A percentile compares a stretch with the other conserved stretches of the same genome.
Conservation (phyloP, 2,797 vertebrate genomes). For the Scleropages formosus region DNA sequence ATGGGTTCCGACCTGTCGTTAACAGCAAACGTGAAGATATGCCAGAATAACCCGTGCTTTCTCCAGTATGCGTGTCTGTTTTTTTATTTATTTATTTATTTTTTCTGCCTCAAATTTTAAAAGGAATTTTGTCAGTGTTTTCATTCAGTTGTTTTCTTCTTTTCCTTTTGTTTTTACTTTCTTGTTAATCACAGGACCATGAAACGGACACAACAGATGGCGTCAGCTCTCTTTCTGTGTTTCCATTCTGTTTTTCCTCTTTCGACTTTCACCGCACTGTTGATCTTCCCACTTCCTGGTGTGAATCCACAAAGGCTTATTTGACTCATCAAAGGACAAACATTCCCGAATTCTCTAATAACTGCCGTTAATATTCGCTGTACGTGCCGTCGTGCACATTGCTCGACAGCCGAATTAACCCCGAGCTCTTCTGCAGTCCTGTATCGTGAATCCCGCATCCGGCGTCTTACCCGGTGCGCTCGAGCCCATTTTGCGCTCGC, state of each 20-base stretch:
- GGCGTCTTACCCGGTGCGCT: too few species aligned
- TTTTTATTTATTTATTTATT: background rate
- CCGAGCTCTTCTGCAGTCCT: too few species aligned
- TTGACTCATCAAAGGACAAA: background rate
- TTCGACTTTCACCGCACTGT: background rate
- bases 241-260: background rate
- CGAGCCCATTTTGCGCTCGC: too few species aligned
- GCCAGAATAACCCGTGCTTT: slow-evolving; percentile 19
- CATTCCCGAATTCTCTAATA: background rate
- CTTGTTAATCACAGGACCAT: background rate
- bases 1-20: background rate
- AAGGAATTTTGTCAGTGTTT: background rate
- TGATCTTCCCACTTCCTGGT: background rate
- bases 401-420: too few species aligned
- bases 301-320: background rate
- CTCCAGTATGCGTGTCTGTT: background rate
- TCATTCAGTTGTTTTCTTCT: too few species aligned
- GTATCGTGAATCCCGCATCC: too few species aligned
- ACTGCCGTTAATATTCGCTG: background rate
- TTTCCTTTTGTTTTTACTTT: too few species aligned
- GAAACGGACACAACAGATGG: background rate
- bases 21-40: background rate
- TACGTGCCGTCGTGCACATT: too few species aligned
- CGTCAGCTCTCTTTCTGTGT: background rate
- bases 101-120: background rate